Percentiles rank a stretch among this genome's conserved stretches.
Conservation (phyloP, 1,140 invertebrate species). For the Helicorthomorpha holstii region DNA sequence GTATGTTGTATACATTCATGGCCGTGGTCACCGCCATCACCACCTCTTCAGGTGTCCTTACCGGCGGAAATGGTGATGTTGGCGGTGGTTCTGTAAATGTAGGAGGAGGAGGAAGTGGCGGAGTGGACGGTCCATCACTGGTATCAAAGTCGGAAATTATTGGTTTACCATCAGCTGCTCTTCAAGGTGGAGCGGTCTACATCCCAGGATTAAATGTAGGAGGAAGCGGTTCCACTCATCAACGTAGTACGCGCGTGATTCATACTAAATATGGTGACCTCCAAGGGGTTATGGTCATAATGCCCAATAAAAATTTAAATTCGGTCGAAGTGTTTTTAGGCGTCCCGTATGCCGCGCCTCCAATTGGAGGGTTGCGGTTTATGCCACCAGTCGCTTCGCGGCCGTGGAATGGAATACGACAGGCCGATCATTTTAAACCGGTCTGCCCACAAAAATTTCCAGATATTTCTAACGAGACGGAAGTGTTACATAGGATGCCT, state of each 20-base stretch:
- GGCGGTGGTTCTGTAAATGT: too few relatives aligned
- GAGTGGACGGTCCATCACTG: too few relatives aligned
- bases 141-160: too few relatives aligned
- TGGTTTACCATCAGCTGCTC: too few relatives aligned
- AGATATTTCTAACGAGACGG: constrained; percentile 56
- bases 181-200: too few relatives aligned
- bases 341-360: constrained; percentile 67
- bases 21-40: too few relatives aligned
- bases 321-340: constrained; percentile 32
- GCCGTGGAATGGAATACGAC: constrained; percentile 48
- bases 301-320: constrained; percentile 13
- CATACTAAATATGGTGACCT: constrained; percentile 36
- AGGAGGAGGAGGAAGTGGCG: too few relatives aligned
- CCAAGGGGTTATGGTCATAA: constrained; percentile 22
- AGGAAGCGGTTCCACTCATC: not conserved
- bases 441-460: constrained; percentile 64
- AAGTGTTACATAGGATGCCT: constrained; percentile 49
- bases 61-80: too few relatives aligned
- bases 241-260: constrained; percentile 38
- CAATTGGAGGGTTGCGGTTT: constrained; percentile 49
- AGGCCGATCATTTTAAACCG: constrained; percentile 51
- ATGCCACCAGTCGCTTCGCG: constrained; percentile 45
- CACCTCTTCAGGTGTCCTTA: too few relatives aligned
- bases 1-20: too few relatives aligned
- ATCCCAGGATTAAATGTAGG: too few relatives aligned